Base-by-base conservation (phyloP, 2,888 invertebrate genomes). In the Frankliniella intonsa region DNA sequence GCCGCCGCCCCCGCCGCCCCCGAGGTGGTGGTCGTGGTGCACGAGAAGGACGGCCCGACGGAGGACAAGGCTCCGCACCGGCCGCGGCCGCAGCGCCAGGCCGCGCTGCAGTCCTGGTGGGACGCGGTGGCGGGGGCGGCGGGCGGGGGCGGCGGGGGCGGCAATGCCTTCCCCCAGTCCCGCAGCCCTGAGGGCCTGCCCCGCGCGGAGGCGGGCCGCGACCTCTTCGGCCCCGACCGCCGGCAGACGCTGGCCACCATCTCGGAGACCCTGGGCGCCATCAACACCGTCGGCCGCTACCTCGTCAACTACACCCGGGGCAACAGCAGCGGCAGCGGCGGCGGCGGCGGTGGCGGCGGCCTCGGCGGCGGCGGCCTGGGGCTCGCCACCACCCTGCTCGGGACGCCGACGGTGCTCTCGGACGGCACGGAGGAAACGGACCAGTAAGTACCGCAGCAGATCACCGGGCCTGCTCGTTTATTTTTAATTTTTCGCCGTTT, bases 261-360 rank as follows among this genome's bases (percentile, higher is more conserved):
- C 83, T 90, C 91, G 0, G 92, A 92, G 87, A 92, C 92, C 0
- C 87, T 92, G 8, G 95, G 95, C 55, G 96, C 96, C 7, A 90
- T 96, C 22, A 96, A 96, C 85, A 95, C 95, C 1, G 94, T 96
- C 0, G 96, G 96, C 0, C 92, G 93, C 86, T 95, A 94, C 86
- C 90, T 96, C 84, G 94, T 96, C 0, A 95, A 95, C 86, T 94
- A 95, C 90, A 95, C 93, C 0, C 88, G 92, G 12, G 87, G 88
- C 25, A 80, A 81, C 88, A 84, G 87, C 50, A 85, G 86, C 82
- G 84, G 87, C 81, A 88, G 25, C 69, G 25, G 22, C 62, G 62
- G 17, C 1, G 62, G 92, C 12, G 87, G 88, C 22, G 76, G 82
- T 88, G 84, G 87, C 50, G 85, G 86, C 82, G 84, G 87, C 81